Conservation (phyloP, 2,113 vertebrate genomes). For the Naja naja region DNA sequence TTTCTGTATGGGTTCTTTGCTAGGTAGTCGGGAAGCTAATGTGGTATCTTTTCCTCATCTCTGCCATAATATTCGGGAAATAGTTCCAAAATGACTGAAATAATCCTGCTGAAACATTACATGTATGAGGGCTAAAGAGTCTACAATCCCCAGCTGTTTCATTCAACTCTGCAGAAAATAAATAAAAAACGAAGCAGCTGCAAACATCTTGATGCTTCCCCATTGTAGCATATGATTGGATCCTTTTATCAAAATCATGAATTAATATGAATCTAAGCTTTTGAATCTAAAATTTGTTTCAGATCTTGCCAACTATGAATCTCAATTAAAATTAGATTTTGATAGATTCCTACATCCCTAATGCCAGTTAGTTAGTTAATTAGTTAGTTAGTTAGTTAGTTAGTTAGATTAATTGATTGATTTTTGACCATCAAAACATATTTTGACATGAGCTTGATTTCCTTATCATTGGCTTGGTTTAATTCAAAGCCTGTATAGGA, state of each 20-base stretch:
- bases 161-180: not conserved
- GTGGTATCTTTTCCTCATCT: not conserved
- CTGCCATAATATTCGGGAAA: not conserved
- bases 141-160: not conserved
- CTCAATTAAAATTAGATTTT: not conserved
- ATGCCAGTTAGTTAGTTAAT: not conserved
- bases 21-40: not conserved
- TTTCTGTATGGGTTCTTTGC: not conserved
- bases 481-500: rapidly evolving
- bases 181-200: not conserved
- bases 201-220: not conserved
- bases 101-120: not conserved
- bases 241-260: not conserved
- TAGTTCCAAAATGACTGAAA: not conserved
- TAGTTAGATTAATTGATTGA: not conserved
- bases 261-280: not conserved
- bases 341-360: not conserved
- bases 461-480: not conserved
- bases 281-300: not conserved
- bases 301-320: not conserved
- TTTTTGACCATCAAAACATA: not conserved
- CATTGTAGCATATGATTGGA: not conserved
- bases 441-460: not conserved
- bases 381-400: too few species aligned
- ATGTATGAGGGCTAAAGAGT: not conserved